Evolutionary conservation across 2,888 invertebrate species (phyloP).

Genomic region (Trissoscelio sp.): DNA sequence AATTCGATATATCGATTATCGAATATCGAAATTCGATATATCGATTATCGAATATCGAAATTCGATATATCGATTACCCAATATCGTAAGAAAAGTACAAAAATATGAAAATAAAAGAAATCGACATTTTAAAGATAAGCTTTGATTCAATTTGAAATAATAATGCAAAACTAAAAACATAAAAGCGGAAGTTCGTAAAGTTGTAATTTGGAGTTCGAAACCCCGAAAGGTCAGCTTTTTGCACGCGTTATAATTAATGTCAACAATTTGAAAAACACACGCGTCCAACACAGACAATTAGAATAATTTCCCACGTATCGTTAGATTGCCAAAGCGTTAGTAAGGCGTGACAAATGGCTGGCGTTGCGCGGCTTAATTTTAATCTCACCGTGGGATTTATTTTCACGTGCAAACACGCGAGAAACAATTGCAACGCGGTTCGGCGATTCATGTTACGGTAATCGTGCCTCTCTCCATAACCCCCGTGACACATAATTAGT

Average conservation of each 20-base stretch:
- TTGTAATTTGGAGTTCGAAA: not conserved
- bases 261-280: conserved; percentile 61
- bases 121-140: no score
- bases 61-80: no score
- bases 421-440: conserved; percentile 69
- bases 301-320: conserved; percentile 69
- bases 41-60: no score
- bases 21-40: no score
- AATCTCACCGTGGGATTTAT: conserved; percentile 69
- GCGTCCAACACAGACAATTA: conserved; percentile 63
- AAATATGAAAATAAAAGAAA: no score
- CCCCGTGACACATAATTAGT: conserved; percentile 69
- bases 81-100: no score
- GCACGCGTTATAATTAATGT: conserved; percentile 51
- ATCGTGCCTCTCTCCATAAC: conserved; percentile 70
- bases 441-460: conserved; percentile 69
- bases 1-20: no score
- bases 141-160: no score
- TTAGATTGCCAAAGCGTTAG: conserved; percentile 69
- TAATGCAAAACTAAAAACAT: no score
- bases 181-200: not conserved
- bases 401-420: conserved; percentile 71
- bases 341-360: conserved; percentile 70
- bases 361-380: conserved; percentile 70
- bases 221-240: conserved; percentile 37